Conservation (phyloP, 30 jellyfish, hydroid and myxozoan species). For the Aurelia aurita complex sp. Pacific region DNA sequence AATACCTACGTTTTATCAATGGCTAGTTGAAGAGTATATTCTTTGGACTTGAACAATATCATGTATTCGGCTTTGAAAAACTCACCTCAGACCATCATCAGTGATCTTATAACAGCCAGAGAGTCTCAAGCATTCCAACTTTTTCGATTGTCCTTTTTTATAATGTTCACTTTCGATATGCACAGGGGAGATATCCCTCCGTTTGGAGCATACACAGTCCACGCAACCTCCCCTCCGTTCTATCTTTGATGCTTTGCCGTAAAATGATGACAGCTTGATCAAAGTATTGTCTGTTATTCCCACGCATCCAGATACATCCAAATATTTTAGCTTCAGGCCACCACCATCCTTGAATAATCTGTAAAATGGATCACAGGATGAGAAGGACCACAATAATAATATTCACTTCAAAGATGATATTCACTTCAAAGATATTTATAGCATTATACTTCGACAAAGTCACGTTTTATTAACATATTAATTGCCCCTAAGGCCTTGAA, state of each 20-base stretch:
- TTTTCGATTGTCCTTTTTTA: slow-evolving; percentile 4
- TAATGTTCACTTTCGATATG: neutral
- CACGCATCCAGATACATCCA: slow-evolving; percentile 91
- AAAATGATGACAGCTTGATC: slow-evolving; percentile 57
- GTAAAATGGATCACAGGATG: neutral
- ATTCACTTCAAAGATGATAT: too few relatives aligned
- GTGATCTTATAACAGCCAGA: slow-evolving; percentile 93
- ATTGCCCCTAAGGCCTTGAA: too few relatives aligned
- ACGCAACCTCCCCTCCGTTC: slow-evolving; percentile 27
- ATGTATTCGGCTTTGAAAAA: neutral
- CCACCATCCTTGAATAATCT: slow-evolving; percentile 89
- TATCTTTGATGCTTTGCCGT: slow-evolving; percentile 45
- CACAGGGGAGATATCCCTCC: neutral
- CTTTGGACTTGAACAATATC: too few relatives aligned
- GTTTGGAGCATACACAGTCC: slow-evolving; percentile 41
- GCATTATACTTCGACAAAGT: too few relatives aligned
- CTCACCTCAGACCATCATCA: slow-evolving; percentile 92
- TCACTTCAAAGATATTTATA: too few relatives aligned
- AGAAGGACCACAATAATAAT: too few relatives aligned
- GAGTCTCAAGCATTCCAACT: slow-evolving; percentile 64
- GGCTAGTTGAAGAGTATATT: too few relatives aligned
- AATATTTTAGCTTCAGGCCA: slow-evolving; percentile 57
- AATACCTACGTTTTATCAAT: too few relatives aligned
- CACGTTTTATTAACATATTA: too few relatives aligned
- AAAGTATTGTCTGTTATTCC: slow-evolving; percentile 82